A percentile compares a stretch with the other conserved stretches of the same genome.
These are phyloP conservation scores for Chaetogeoica ovagalla DNA, from an alignment of 2,888 invertebrate genomes.

Conservation along the genomic window DNA sequence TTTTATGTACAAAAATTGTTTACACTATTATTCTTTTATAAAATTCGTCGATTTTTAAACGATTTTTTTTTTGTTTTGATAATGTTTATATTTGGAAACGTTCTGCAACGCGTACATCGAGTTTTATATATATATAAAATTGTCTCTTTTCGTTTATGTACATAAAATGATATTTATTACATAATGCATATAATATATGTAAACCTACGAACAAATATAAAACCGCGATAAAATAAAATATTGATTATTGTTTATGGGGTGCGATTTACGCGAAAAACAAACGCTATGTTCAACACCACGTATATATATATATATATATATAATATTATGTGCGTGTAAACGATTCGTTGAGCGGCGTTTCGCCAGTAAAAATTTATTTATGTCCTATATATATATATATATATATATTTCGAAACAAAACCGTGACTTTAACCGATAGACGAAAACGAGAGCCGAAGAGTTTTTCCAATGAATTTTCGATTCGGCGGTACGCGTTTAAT, in stretches of 20 bases:
- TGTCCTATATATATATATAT: too few species aligned
- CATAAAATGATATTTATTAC: neutral
- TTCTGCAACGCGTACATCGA: too few species aligned
- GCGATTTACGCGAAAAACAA: conserved; percentile 1
- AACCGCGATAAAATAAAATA: conserved; percentile 3
- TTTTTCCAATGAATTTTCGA: too few species aligned
- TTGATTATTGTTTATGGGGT: conserved; percentile 15
- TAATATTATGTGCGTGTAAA: too few species aligned
- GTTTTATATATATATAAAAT: neutral
- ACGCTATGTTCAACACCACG: neutral
- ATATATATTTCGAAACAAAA: too few species aligned
- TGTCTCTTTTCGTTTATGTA: neutral
- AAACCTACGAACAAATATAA: neutral
- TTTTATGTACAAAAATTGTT: too few species aligned
- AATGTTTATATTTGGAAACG: too few species aligned
- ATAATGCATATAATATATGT: neutral
- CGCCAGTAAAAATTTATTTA: neutral
- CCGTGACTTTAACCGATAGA: too few species aligned
- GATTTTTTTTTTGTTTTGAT: too few species aligned
- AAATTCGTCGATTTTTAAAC: neutral
- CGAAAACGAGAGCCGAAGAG: too few species aligned
- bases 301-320: neutral
- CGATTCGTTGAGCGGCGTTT: conserved; percentile 7
- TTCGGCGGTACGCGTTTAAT: too few species aligned
- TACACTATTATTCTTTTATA: neutral